phyloP scores from a whole-genome alignment of 2,888 invertebrate genomes.

The Drosophila aldrichi region DNA sequence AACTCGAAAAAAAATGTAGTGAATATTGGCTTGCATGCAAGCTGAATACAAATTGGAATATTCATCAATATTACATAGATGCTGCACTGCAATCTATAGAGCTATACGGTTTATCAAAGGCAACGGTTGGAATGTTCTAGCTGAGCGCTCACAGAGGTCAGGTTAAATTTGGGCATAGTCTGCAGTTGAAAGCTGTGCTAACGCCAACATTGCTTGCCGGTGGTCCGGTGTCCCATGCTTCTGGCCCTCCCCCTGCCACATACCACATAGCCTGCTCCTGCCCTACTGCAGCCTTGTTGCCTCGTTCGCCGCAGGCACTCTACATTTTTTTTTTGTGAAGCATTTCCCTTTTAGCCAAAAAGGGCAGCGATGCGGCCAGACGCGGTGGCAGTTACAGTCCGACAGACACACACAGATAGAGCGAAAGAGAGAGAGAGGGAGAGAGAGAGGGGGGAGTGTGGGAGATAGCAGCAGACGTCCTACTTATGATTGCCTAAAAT shows the following conservation, averaged over 20 bases:
- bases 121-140: constrained; percentile 1
- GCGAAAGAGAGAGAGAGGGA: neutral
- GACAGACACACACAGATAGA: constrained; percentile 20
- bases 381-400: constrained; percentile 18
- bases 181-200: constrained; percentile 55
- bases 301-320: constrained; percentile 42
- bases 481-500: constrained; percentile 66
- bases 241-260: neutral
- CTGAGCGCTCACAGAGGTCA: neutral
- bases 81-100: constrained; percentile 22
- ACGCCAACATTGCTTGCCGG: constrained; percentile 45
- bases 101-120: constrained; percentile 31
- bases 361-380: constrained; percentile 43
- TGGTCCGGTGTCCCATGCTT: constrained; percentile 6
- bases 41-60: neutral
- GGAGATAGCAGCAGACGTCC: constrained; percentile 27
- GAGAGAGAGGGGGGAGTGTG: neutral
- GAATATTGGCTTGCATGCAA: neutral
- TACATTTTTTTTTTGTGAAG: constrained; percentile 35
- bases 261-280: neutral
- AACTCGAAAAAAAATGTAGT: neutral
- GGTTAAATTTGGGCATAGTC: constrained; percentile 33
- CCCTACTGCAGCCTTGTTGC: constrained; percentile 3
- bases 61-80: constrained; percentile 41
- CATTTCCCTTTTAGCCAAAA: constrained; percentile 62